Percentiles rank a stretch among this genome's conserved stretches.
These are phyloP conservation scores for Danio albolineatus DNA, from an alignment of 2,797 vertebrate species.

Conservation along the genomic window DNA sequence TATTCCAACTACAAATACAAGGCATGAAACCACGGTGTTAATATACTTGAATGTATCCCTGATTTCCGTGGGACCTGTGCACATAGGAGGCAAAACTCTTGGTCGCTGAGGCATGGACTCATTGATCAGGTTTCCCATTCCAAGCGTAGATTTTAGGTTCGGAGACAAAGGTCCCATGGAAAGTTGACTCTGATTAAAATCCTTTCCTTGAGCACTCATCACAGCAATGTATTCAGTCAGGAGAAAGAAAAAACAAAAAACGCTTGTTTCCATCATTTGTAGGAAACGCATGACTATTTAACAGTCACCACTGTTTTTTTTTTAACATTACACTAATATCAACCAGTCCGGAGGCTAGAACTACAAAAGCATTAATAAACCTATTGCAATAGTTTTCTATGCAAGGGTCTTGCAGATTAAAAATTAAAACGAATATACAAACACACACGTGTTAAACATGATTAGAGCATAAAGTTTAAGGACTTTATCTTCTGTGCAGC, in stretches of 20 bases:
- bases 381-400: background rate
- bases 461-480: background rate
- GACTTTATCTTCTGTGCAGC: background rate
- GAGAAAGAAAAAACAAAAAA: conserved; percentile 9
- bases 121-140: conserved; percentile 67
- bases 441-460: background rate
- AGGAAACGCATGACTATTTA: background rate
- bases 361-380: background rate
- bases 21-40: conserved; percentile 91
- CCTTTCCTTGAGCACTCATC: conserved; percentile 52
- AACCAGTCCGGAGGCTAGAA: background rate
- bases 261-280: background rate
- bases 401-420: background rate
- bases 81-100: conserved; percentile 79
- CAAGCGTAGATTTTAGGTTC: conserved; percentile 69
- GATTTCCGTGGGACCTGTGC: conserved; percentile 83
- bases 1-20: conserved; percentile 93
- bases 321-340: background rate
- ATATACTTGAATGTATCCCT: conserved; percentile 94
- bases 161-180: conserved; percentile 22
- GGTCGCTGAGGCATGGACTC: conserved; percentile 66
- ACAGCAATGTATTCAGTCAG: conserved; percentile 25
- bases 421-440: background rate
- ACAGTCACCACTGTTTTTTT: background rate
- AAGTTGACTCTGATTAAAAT: conserved; percentile 11